Evolutionary conservation across 2,888 invertebrate genomes (phyloP).

Genomic region (Nezara viridula): DNA sequence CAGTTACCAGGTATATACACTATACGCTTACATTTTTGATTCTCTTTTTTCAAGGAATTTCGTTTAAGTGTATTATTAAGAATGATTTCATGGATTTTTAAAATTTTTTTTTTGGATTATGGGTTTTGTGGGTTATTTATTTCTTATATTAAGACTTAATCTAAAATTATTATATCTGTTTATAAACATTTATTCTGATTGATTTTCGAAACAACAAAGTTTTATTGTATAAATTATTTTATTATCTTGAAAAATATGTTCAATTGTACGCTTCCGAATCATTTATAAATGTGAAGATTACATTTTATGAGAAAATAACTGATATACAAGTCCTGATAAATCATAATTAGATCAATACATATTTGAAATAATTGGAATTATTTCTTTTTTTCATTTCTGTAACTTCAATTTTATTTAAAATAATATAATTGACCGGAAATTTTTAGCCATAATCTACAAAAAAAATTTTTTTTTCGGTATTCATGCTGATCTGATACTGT

Average conservation of each 20-base stretch:
- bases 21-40: conserved; percentile 54
- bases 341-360: background rate
- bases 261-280: background rate
- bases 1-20: conserved; percentile 74
- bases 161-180: background rate
- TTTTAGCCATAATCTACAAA: background rate
- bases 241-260: background rate
- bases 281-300: background rate
- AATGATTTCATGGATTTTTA: background rate
- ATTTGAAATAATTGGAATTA: background rate
- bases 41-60: conserved; percentile 5
- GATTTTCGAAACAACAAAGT: background rate
- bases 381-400: background rate
- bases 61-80: background rate
- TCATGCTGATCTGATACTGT: too few relatives aligned
- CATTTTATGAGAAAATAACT: conserved; percentile 49
- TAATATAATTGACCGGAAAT: background rate
- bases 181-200: background rate
- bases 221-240: background rate
- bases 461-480: too few relatives aligned
- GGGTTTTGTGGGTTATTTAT: background rate
- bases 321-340: background rate
- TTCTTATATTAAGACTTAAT: background rate
- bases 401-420: background rate
- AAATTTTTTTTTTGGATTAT: too few relatives aligned